Conservation (phyloP, 92 coral and sea anemone genomes). For the Ricordea florida region DNA sequence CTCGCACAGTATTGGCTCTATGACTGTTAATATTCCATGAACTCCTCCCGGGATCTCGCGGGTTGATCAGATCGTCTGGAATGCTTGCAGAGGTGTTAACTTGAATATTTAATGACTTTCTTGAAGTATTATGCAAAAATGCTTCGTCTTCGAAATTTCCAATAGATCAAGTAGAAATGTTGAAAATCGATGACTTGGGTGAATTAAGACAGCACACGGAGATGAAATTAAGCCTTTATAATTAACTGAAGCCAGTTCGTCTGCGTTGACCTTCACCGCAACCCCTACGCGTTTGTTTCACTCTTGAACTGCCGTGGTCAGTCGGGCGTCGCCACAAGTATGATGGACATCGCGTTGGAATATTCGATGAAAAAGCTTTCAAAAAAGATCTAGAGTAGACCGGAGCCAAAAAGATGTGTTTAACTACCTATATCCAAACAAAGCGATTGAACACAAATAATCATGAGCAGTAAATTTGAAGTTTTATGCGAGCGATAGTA, state of each 20-base stretch:
- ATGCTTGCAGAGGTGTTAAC: slow-evolving; percentile 43
- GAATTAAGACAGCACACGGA: slow-evolving; percentile 2
- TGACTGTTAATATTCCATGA: not conserved
- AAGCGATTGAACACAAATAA: not conserved
- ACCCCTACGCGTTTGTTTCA: slow-evolving; percentile 48
- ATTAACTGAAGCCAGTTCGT: slow-evolving; percentile 30
- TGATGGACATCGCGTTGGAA: slow-evolving; percentile 18
- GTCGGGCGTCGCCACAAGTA: slow-evolving; percentile 43
- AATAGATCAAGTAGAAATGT: slow-evolving; percentile 19
- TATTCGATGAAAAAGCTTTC: slow-evolving; percentile 32
- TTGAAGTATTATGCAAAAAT: slow-evolving; percentile 44
- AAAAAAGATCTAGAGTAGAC: slow-evolving; percentile 30
- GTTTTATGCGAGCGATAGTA: slow-evolving; percentile 12
- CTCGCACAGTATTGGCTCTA: not conserved
- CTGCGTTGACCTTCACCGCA: slow-evolving; percentile 50
- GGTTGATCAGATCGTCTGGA: slow-evolving; percentile 3
- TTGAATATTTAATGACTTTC: slow-evolving; percentile 49
- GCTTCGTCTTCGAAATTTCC: slow-evolving; percentile 31
- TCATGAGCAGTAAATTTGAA: not conserved
- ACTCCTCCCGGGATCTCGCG: slow-evolving; percentile 3
- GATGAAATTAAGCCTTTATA: slow-evolving; percentile 23
- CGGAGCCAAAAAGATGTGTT: slow-evolving; percentile 32
- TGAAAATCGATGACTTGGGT: not conserved
- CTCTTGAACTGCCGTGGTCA: slow-evolving; percentile 48
- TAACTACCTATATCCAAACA: not conserved